Conservation (phyloP, 1,140 invertebrate genomes). For the Drosophila sp. region DNA sequence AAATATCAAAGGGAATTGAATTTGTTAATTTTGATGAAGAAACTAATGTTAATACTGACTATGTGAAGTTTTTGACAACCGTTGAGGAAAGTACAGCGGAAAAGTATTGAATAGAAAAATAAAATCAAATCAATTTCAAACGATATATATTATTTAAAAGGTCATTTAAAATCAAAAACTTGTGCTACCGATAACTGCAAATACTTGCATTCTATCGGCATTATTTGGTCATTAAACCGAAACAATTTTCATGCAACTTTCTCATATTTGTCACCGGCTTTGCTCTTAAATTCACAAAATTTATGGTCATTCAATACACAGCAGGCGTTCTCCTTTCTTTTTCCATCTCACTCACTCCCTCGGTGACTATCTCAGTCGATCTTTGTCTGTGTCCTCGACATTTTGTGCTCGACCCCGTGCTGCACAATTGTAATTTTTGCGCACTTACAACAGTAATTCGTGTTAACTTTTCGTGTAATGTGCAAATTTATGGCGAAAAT, state of each 20-base stretch:
- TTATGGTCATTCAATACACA: conserved; percentile 59
- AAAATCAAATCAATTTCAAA: no score
- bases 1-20: no score
- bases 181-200: conserved; percentile 4
- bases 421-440: conserved; percentile 60
- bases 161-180: no score
- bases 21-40: no score
- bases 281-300: conserved; percentile 49
- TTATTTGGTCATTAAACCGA: neutral
- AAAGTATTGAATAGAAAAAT: no score
- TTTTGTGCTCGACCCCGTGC: conserved; percentile 37
- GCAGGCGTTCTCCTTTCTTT: neutral
- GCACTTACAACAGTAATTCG: conserved; percentile 70
- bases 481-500: conserved; percentile 63
- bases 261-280: conserved; percentile 47
- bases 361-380: neutral
- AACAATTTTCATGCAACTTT: conserved; percentile 33
- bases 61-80: no score
- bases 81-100: no score
- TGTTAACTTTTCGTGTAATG: conserved; percentile 69
- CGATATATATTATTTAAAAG: no score
- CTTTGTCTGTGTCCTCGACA: conserved; percentile 26
- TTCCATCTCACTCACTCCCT: conserved; percentile 1
- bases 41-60: no score
- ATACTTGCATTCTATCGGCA: neutral